Percentiles rank a stretch among this genome's conserved stretches.
phyloP scores from a whole-genome alignment of 2,113 vertebrate genomes.

The Plestiodon gilberti region DNA sequence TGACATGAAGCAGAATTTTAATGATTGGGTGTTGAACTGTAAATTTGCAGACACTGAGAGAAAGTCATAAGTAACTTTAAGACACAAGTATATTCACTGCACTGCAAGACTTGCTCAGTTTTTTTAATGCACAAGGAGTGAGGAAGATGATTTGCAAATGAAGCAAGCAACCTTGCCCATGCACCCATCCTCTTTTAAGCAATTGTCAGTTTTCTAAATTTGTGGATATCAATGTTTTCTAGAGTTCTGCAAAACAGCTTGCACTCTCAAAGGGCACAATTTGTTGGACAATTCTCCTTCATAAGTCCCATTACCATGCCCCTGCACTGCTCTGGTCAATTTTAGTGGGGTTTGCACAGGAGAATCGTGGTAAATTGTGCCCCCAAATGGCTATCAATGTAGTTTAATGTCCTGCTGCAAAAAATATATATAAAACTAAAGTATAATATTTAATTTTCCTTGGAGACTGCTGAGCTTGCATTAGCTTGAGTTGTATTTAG shows the following conservation, averaged over 20 bases:
- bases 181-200: neutral
- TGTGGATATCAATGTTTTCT: neutral
- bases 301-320: neutral
- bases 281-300: neutral
- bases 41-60: slow-evolving; percentile 13
- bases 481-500: neutral
- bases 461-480: neutral
- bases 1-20: slow-evolving; percentile 13
- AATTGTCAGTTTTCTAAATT: neutral
- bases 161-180: neutral
- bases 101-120: neutral
- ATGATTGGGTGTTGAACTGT: neutral
- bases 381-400: slow-evolving; percentile 13
- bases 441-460: neutral
- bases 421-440: neutral
- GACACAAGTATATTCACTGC: slow-evolving; percentile 6
- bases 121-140: neutral
- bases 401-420: slow-evolving; percentile 25
- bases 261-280: neutral
- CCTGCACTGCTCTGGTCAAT: neutral
- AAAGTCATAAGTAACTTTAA: slow-evolving; percentile 9
- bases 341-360: neutral
- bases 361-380: neutral
- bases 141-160: slow-evolving; percentile 13
- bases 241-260: neutral